These are phyloP conservation scores for Megaceryle maxima DNA, from an alignment of 2,113 vertebrate species.

Conservation along the genomic window DNA sequence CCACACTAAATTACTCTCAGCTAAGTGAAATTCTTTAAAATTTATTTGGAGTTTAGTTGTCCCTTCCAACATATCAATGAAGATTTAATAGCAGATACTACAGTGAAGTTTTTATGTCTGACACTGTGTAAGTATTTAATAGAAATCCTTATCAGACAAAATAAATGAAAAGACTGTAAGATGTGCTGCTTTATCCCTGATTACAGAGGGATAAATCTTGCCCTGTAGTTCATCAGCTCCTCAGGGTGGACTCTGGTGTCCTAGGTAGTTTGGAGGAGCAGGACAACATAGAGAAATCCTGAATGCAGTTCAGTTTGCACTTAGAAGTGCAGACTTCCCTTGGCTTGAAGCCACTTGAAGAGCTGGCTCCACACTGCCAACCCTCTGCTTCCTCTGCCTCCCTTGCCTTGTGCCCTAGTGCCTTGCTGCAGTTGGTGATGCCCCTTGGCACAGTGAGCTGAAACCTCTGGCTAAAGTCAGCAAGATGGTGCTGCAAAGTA, in stretches of 20 bases:
- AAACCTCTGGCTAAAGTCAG: background rate
- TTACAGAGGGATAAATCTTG: background rate
- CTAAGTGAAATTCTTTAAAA: slow-evolving; percentile 4
- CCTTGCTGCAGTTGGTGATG: background rate
- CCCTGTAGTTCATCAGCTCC: background rate
- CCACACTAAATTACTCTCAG: background rate
- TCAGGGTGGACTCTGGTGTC: background rate
- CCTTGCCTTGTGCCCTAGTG: background rate
- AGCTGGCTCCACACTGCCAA: background rate
- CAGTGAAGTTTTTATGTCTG: background rate
- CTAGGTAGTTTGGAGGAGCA: background rate
- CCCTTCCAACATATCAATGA: background rate
- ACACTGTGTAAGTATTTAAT: background rate
- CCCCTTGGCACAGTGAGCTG: background rate
- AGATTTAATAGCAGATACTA: background rate
- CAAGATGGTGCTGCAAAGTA: background rate
- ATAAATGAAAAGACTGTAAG: background rate
- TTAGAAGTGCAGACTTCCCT: background rate
- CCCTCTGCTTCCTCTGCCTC: background rate
- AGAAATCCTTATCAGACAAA: background rate
- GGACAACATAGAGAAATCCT: accelerated
- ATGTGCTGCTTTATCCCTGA: background rate
- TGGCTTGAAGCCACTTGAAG: background rate
- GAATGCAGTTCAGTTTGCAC: background rate
- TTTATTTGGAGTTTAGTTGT: background rate